A percentile compares a stretch with the other conserved stretches of the same genome.
Evolutionary conservation across 2,797 vertebrate species (phyloP).

Genomic region (Leptoclinus maculatus): DNA sequence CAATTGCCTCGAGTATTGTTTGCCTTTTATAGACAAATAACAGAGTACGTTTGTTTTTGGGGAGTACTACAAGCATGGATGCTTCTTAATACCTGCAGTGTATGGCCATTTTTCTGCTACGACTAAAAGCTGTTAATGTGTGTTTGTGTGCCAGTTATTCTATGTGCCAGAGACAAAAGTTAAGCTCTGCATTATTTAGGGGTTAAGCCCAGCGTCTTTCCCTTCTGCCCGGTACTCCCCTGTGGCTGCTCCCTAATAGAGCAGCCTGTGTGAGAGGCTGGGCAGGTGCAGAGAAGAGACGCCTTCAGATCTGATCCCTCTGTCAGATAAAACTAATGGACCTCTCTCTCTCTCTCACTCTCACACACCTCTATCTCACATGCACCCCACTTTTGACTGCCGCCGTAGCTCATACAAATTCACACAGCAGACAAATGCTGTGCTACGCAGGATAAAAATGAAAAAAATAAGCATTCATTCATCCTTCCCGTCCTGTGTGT

Average conservation of each 20-base stretch:
- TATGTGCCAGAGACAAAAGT: slow-evolving; percentile 21
- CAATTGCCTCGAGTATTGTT: slow-evolving; percentile 42
- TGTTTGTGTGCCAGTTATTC: slow-evolving; percentile 20
- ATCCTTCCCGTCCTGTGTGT: neutral
- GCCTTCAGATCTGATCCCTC: slow-evolving; percentile 66
- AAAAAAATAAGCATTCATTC: slow-evolving; percentile 27
- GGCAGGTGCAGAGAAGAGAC: slow-evolving; percentile 44
- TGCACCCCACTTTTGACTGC: slow-evolving; percentile 10
- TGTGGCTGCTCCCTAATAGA: slow-evolving; percentile 51
- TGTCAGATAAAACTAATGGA: slow-evolving; percentile 73
- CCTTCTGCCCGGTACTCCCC: slow-evolving; percentile 17
- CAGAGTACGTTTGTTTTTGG: slow-evolving; percentile 11
- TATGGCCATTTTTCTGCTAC: neutral
- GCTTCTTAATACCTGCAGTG: slow-evolving; percentile 21
- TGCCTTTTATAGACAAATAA: slow-evolving; percentile 34
- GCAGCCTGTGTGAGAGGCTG: slow-evolving; percentile 32
- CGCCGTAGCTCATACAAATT: slow-evolving; percentile 13
- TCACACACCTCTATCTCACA: neutral
- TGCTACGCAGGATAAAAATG: neutral
- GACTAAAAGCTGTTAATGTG: slow-evolving; percentile 4
- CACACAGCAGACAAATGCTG: slow-evolving; percentile 24
- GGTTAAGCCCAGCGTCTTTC: slow-evolving; percentile 26
- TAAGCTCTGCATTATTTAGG: slow-evolving; percentile 37
- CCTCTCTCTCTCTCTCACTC: slow-evolving; percentile 15
- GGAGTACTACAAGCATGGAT: neutral